Evolutionary conservation across 1,140 invertebrate genomes (phyloP).

Genomic region (Coptotermes formosanus): DNA sequence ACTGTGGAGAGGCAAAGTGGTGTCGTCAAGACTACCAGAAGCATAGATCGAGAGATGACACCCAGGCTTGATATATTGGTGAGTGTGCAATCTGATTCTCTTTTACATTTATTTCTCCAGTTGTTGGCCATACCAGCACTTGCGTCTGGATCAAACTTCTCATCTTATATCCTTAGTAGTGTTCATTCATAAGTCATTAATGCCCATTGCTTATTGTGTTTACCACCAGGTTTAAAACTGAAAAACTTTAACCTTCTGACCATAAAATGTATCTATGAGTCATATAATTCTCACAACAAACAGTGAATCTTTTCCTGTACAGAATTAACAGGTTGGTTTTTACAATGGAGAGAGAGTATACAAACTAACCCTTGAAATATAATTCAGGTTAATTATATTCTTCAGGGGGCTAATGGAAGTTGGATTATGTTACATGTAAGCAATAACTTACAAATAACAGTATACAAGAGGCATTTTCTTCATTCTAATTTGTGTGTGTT

Average conservation of each 20-base stretch:
- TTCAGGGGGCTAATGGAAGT: not conserved
- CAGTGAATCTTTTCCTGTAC: no score
- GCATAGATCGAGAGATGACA: conserved; percentile 79
- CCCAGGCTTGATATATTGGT: conserved; percentile 68
- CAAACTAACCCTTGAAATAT: no score
- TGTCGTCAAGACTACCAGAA: conserved; percentile 71
- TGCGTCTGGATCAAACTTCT: not conserved
- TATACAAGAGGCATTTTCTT: not conserved
- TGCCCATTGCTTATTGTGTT: no score
- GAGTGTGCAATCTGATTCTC: conserved; percentile 36
- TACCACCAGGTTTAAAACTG: no score
- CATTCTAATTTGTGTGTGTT: not conserved
- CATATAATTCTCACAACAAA: no score
- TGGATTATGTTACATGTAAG: not conserved
- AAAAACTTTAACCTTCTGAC: no score
- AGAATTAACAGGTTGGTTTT: no score
- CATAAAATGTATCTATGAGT: no score
- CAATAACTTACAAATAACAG: not conserved
- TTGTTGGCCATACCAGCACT: not conserved
- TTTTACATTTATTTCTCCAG: conserved; percentile 24
- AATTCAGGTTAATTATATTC: no score
- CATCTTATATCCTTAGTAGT: not conserved
- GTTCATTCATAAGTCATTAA: not conserved
- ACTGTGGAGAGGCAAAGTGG: conserved; percentile 77
- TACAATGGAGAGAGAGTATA: no score